Percentiles rank a stretch among this genome's conserved stretches.
These are phyloP conservation scores for Lasioglossum lativentre DNA, from an alignment of 2,888 invertebrate genomes.

Conservation along the genomic window DNA sequence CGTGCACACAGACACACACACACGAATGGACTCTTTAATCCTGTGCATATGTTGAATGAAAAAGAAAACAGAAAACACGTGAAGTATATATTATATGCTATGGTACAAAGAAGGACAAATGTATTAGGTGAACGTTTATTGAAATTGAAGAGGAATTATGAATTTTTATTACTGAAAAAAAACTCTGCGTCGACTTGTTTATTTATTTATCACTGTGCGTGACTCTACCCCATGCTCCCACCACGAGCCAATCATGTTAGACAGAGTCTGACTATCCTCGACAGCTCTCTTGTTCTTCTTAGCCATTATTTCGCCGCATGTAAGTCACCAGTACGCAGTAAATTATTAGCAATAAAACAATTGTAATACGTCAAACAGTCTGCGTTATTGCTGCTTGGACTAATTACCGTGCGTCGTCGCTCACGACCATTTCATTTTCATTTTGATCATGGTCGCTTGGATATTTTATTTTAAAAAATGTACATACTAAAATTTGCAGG, in stretches of 20 bases:
- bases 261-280: background rate
- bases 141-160: slow-evolving; percentile 82
- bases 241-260: background rate
- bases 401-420: background rate
- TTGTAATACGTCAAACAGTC: slow-evolving; percentile 42
- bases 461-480: background rate
- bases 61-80: slow-evolving; percentile 25
- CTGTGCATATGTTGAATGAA: slow-evolving; percentile 72
- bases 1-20: background rate
- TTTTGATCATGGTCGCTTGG: background rate
- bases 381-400: slow-evolving; percentile 52
- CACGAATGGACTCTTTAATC: slow-evolving; percentile 61
- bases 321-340: slow-evolving; percentile 38
- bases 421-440: background rate
- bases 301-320: slow-evolving; percentile 23
- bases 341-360: slow-evolving; percentile 62
- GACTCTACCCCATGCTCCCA: slow-evolving; percentile 31
- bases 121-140: slow-evolving; percentile 82
- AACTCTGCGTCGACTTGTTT: slow-evolving; percentile 59
- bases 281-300: slow-evolving; percentile 11
- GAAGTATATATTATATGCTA: slow-evolving; percentile 74
- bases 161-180: slow-evolving; percentile 82
- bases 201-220: slow-evolving; percentile 54
- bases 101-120: slow-evolving; percentile 83
- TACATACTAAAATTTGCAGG: background rate